These are phyloP conservation scores for Ostrea edulis DNA, from an alignment of 1,140 invertebrate genomes.

Conservation along the genomic window DNA sequence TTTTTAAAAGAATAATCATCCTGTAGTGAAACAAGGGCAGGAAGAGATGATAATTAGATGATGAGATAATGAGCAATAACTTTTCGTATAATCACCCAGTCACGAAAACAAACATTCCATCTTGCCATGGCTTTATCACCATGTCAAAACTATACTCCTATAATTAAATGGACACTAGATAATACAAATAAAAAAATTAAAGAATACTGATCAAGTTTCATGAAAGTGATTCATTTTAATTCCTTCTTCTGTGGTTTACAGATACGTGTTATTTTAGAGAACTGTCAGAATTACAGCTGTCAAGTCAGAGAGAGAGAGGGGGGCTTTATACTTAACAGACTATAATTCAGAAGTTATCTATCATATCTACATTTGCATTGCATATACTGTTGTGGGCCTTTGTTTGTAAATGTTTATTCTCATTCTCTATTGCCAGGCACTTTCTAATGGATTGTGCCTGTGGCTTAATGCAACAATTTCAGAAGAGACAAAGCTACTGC, in stretches of 20 bases:
- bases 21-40: background rate
- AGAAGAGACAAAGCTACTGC: background rate
- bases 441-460: slow-evolving; percentile 12
- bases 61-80: background rate
- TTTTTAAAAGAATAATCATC: background rate
- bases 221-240: background rate
- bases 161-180: too few relatives aligned
- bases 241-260: background rate
- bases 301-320: background rate
- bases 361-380: slow-evolving; percentile 29
- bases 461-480: background rate
- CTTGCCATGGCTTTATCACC: background rate
- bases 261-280: background rate
- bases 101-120: background rate
- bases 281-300: background rate
- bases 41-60: background rate
- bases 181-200: too few relatives aligned
- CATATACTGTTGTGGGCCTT: background rate
- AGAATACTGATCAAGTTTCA: too few relatives aligned
- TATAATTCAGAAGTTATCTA: background rate
- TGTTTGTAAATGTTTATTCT: slow-evolving; percentile 32
- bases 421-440: background rate
- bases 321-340: background rate
- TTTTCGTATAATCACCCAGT: background rate
- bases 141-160: background rate